Evolutionary conservation across 2,888 invertebrate genomes (phyloP).

Genomic region (Morpho achilles): DNA sequence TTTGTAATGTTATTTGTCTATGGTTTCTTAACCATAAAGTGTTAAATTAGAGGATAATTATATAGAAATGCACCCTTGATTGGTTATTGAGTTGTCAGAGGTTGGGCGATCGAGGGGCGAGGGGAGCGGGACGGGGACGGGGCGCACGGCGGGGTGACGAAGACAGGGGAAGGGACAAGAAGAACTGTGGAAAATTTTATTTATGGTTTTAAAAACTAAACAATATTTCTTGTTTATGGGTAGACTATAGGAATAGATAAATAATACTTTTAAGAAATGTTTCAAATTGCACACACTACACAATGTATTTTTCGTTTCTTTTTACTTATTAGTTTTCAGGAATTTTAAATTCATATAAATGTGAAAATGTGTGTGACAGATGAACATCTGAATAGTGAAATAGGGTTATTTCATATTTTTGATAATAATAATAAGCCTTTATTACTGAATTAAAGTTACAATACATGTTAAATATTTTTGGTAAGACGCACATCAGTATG

Average conservation of each 20-base stretch:
- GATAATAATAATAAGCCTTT: too few relatives aligned
- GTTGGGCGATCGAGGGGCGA: conserved; percentile 45
- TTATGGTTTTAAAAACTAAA: conserved; percentile 24
- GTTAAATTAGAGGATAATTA: conserved; percentile 32
- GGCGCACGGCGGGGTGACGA: conserved; percentile 39
- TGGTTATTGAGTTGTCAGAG: conserved; percentile 72
- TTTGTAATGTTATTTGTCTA: conserved; percentile 13
- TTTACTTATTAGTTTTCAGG: too few relatives aligned
- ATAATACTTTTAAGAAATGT: background rate
- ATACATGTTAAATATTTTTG: too few relatives aligned
- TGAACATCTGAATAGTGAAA: too few relatives aligned
- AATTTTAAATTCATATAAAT: too few relatives aligned
- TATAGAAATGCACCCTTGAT: conserved; percentile 54
- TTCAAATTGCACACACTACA: background rate
- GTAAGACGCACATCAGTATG: too few relatives aligned
- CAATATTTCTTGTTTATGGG: conserved; percentile 17
- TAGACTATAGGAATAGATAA: background rate
- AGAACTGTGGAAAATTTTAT: conserved; percentile 27
- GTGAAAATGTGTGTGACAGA: too few relatives aligned
- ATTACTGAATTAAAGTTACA: too few relatives aligned
- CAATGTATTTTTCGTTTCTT: background rate
- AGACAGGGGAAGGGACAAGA: conserved; percentile 32
- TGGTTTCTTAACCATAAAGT: conserved; percentile 23
- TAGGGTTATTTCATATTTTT: too few relatives aligned
- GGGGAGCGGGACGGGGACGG: conserved; percentile 38